These are phyloP conservation scores for Stichodactyla mertensii DNA, from an alignment of 64 coral and sea anemone genomes.

Conservation along the genomic window DNA sequence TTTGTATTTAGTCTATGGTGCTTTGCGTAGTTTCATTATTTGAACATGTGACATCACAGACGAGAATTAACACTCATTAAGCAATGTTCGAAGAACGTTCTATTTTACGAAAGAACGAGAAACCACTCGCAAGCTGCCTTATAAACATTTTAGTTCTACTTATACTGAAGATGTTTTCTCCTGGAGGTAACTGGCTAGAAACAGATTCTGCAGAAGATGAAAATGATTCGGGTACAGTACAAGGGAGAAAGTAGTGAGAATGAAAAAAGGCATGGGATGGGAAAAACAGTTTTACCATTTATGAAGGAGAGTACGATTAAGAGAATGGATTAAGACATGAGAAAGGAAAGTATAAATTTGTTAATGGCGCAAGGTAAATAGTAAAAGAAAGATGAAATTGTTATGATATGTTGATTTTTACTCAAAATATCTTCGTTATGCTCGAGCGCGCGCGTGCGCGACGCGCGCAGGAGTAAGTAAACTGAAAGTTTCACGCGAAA, in stretches of 20 bases:
- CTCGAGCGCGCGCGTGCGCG: background rate
- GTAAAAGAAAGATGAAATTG: background rate
- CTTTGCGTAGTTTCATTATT: background rate
- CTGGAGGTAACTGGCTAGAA: background rate
- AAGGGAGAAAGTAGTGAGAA: constrained; percentile 61
- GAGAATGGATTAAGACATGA: constrained; percentile 57
- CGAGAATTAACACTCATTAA: background rate
- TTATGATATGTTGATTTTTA: background rate
- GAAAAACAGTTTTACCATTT: constrained; percentile 50
- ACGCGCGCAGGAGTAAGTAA: too few relatives aligned
- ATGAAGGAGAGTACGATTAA: constrained; percentile 54
- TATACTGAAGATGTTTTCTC: background rate
- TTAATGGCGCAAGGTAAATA: constrained; percentile 23
- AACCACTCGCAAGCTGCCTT: background rate
- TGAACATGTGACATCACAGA: background rate
- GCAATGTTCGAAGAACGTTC: background rate
- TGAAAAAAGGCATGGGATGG: constrained; percentile 45
- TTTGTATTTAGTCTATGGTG: background rate
- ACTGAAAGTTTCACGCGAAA: too few relatives aligned
- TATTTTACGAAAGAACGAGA: background rate
- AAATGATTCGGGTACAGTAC: constrained; percentile 17
- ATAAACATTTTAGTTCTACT: background rate
- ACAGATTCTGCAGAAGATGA: background rate
- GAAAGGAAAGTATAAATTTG: constrained; percentile 53
- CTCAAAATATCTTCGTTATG: background rate